Evolutionary conservation across 1,140 invertebrate genomes (phyloP), one percentile per base, ranked within the genome.

Genomic region (Arctopsyche grandis): DNA sequence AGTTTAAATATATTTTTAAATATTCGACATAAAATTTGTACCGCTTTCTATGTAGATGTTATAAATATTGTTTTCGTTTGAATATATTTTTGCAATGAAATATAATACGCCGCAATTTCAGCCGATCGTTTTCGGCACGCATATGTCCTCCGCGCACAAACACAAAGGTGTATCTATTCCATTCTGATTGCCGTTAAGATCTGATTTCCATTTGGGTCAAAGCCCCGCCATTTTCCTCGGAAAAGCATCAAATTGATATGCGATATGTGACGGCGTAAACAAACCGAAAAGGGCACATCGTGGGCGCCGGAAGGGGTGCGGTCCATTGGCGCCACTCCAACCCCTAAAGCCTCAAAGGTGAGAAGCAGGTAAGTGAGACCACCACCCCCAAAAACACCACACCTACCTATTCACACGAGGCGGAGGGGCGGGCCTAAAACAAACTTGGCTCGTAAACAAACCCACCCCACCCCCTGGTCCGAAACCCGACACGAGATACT

Each of bases 241-340:
- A 38, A 38, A 38, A 38, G 29, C 29, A 38, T 38, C 29, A 38
- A 38, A 60, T 60, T 60, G 56, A 60, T 60, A 21, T 60, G 29
- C 29, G 29, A 38, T 38, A 38, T 52, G 48, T 52, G 48, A 52
- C 48, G 12, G 63, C 24, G 63, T 66, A 66, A 66, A 66, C 63
- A 66, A 66, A 22, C 24, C 19, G 63, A 22, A 52, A 52, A 52
- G 48, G 21, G 63, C 22, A 66, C 19, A 66, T 12, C 9, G 63
- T 22, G 21, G 63, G 63, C 63, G 63, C 63, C 63, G 24, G 21
- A 66, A 66, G 63, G 63, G 63, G 63, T 66, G 63, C 63, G 63
- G 63, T 66, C 24, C 63, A 10, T n/a, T 66, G 63, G 63, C 63
- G 21, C 63, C 63, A 66, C 63, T 66, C 24, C 48, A 52, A 52